phyloP scores from a whole-genome alignment of 2,888 invertebrate genomes.

The Rhingia campestris region DNA sequence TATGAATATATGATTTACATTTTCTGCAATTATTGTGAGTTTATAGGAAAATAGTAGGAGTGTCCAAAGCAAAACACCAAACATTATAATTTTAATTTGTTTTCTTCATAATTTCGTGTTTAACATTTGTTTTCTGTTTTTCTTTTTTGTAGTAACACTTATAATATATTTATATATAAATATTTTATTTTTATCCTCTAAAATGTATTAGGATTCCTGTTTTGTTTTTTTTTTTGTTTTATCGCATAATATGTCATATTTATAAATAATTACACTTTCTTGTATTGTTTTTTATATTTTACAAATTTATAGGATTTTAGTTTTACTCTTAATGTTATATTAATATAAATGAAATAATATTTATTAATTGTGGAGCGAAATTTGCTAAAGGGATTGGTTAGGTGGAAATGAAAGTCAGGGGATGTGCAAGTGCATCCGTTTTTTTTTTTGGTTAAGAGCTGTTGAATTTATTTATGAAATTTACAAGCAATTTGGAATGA shows the following conservation, averaged over 20 bases:
- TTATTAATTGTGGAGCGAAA: no score
- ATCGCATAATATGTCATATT: conserved; percentile 45
- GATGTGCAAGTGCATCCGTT: no score
- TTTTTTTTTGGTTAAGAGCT: no score
- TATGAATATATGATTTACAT: conserved; percentile 50
- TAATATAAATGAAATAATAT: no score
- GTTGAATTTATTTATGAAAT: no score
- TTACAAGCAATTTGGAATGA: no score
- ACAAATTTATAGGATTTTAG: conserved; percentile 53
- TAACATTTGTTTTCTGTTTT: conserved; percentile 40
- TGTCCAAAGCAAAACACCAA: conserved; percentile 69
- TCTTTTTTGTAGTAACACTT: conserved; percentile 58
- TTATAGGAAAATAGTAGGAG: conserved; percentile 72
- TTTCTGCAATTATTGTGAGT: conserved; percentile 64
- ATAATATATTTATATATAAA: conserved; percentile 52
- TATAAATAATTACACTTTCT: conserved; percentile 55
- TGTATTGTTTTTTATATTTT: conserved; percentile 13
- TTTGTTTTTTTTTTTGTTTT: conserved; percentile 28
- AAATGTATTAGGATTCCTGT: conserved; percentile 48
- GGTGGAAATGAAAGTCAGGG: no score
- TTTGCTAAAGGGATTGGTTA: no score
- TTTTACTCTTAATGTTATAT: conserved; percentile 11
- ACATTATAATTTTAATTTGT: conserved; percentile 43
- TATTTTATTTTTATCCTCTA: conserved; percentile 40
- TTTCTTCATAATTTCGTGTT: conserved; percentile 57